These are phyloP conservation scores for Flexamia atlantica DNA, from an alignment of 2,888 invertebrate species.

Conservation along the genomic window DNA sequence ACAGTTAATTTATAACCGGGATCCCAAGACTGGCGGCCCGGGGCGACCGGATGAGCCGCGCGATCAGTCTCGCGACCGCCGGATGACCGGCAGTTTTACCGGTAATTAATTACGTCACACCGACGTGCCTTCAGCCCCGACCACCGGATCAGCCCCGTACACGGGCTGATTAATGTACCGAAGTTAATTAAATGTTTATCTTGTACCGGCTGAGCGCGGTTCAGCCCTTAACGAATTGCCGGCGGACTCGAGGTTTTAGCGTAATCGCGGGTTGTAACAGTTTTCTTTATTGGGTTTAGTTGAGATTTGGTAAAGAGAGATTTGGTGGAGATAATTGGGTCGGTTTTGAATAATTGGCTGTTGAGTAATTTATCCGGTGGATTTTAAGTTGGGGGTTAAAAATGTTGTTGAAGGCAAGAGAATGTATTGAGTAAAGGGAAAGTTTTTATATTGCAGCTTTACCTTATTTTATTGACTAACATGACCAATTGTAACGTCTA, in stretches of 20 bases:
- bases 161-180: conserved; percentile 48
- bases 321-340: too few species aligned
- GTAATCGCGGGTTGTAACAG: not conserved
- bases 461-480: too few species aligned
- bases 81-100: not conserved
- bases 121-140: not conserved
- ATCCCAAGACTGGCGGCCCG: not conserved
- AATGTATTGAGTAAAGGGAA: too few species aligned
- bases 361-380: too few species aligned
- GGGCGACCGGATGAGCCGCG: not conserved
- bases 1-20: not conserved
- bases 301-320: too few species aligned
- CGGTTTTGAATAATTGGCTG: too few species aligned
- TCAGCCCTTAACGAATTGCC: conserved; percentile 25
- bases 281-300: not conserved
- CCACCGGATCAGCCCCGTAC: conserved; percentile 37
- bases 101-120: conserved; percentile 5
- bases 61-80: too few species aligned
- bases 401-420: too few species aligned
- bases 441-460: too few species aligned
- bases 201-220: conserved; percentile 25
- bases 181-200: conserved; percentile 56
- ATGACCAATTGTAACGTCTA: too few species aligned
- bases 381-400: too few species aligned
- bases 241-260: not conserved